Evolutionary conservation across 2,888 invertebrate genomes (phyloP).

Genomic region (Andrena flavipes): DNA sequence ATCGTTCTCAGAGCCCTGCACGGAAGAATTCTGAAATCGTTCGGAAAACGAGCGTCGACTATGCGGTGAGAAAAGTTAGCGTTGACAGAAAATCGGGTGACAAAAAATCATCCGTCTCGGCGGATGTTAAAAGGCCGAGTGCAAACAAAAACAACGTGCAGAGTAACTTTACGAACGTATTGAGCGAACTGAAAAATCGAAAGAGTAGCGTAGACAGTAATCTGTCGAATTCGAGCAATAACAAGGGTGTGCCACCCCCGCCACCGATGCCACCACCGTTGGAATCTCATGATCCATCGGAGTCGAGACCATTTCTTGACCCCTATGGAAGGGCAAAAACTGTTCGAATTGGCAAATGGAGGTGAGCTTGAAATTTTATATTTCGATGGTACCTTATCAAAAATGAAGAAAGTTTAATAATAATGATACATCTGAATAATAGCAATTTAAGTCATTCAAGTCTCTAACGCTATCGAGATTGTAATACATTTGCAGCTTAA

Average conservation of each 20-base stretch:
- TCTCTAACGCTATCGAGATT: too few species aligned
- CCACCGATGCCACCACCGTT: conserved; percentile 96
- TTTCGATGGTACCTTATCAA: not conserved
- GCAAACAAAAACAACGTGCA: conserved; percentile 81
- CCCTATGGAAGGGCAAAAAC: conserved; percentile 97
- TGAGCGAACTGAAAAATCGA: conserved; percentile 85
- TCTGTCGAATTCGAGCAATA: conserved; percentile 71
- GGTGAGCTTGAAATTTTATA: conserved; percentile 79
- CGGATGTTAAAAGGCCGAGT: conserved; percentile 76
- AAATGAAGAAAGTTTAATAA: not conserved
- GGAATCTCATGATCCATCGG: conserved; percentile 92
- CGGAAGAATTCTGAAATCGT: conserved; percentile 76
- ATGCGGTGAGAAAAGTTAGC: conserved; percentile 78
- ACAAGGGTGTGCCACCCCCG: conserved; percentile 88
- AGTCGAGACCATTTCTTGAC: conserved; percentile 93
- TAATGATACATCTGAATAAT: not conserved
- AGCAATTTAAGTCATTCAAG: not conserved
- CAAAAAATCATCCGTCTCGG: conserved; percentile 67
- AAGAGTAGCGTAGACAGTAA: conserved; percentile 84
- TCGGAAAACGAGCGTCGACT: conserved; percentile 79
- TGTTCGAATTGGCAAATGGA: conserved; percentile 97
- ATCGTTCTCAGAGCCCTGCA: conserved; percentile 84
- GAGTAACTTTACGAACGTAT: conserved; percentile 85
- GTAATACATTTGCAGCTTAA: too few species aligned
- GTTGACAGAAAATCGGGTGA: conserved; percentile 77